Evolutionary conservation across 1,140 invertebrate genomes (phyloP).

Genomic region (Zelostemma sp.): DNA sequence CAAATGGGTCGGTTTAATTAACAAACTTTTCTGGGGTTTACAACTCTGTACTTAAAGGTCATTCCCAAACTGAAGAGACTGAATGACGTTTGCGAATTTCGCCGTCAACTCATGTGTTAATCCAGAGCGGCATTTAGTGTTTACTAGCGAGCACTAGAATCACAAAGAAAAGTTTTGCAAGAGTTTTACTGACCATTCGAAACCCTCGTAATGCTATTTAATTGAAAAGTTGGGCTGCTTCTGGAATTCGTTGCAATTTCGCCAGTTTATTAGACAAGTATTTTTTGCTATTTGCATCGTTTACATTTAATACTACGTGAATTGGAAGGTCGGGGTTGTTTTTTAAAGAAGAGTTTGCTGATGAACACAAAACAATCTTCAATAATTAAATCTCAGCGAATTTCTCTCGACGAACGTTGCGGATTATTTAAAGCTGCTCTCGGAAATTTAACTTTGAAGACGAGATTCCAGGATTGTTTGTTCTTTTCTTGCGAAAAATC

Average conservation of each 20-base stretch:
- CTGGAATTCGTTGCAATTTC: background rate
- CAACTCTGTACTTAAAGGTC: too few species aligned
- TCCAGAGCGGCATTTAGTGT: constrained; percentile 7
- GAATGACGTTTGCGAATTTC: constrained; percentile 13
- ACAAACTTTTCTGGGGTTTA: too few species aligned
- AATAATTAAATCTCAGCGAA: too few species aligned
- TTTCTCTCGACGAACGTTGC: too few species aligned
- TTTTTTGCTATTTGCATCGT: constrained; percentile 10
- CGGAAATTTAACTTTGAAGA: too few species aligned
- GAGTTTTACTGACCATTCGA: constrained; percentile 1
- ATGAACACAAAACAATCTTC: background rate
- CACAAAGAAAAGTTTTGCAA: constrained; percentile 13
- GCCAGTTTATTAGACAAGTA: background rate
- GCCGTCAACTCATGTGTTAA: constrained; percentile 5
- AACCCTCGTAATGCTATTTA: constrained; percentile 11
- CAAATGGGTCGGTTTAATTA: too few species aligned
- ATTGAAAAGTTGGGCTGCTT: constrained; percentile 14
- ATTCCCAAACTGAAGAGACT: background rate
- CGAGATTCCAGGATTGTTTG: too few species aligned
- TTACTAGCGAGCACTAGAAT: background rate
- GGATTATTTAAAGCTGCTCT: too few species aligned
- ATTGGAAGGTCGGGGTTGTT: too few species aligned
- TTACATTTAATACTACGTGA: too few species aligned
- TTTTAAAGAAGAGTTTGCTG: background rate
- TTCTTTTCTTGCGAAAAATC: too few species aligned